Base-by-base conservation (phyloP, 2,113 vertebrate genomes). In the Daubentonia madagascariensis region DNA sequence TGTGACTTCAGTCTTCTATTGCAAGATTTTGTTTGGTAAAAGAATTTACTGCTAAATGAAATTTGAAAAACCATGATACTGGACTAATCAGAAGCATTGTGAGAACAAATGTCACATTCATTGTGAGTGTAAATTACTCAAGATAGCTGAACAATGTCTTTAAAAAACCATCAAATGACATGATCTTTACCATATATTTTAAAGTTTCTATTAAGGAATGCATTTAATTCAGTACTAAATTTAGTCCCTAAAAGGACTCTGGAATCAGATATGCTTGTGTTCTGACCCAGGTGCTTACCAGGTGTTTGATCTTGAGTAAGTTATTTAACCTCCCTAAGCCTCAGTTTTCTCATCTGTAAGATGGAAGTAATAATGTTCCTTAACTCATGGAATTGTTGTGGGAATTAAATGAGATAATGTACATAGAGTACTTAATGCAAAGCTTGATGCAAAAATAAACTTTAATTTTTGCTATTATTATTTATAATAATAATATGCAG, bases 21-120 rank as follows among this genome's bases (percentile, higher is more conserved):
- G 32, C 81, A 88, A 95, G 45, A 72, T 80, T 94, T 89, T 94
- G 32, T 84, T 96, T 89, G 83, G 59, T 78, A 83, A 89, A 95
- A 13, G n/a, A 95, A 50, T 79, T 95, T 75, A 57, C 12, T 90
- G 37, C 80, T 96, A 85, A 94, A 85, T 90, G 75, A 84, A 86
- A 78, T 83, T 68, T 86, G 43, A 40, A 93, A 91, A 94, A 87
- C 25, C 50, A 76, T 25, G 73, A 52, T 35, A 89, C 9, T 78
- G 84, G 78, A 73, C 72, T 81, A 97, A 37, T 92, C 50, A 92
- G 68, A 91, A 95, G 52, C 43, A 84, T 10, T 84, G 17, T 92
- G 70, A 90, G 70, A 90, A 97, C 59, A 97, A 93, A 92, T 35
- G 30, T 54, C 88, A 92, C 75, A 76, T 85, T 86, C 43, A 88